Conservation (phyloP, 1,140 invertebrate species). For the Chlorops oryzae region DNA sequence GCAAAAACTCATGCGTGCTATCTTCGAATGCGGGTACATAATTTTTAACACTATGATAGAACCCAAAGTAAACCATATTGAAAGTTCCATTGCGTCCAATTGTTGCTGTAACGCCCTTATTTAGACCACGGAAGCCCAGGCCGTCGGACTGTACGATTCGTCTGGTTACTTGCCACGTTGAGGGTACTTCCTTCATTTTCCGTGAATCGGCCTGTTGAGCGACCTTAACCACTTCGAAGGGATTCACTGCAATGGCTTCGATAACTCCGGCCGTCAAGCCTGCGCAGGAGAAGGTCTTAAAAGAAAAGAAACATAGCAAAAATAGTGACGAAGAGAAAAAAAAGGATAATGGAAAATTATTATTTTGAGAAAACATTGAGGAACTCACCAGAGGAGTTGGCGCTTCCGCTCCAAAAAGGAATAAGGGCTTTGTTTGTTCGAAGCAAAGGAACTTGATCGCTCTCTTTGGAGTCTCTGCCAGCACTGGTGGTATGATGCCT, state of each 20-base stretch:
- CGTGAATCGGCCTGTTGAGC: conserved; percentile 66
- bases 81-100: conserved; percentile 81
- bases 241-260: conserved; percentile 85
- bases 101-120: conserved; percentile 84
- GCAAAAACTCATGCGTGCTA: conserved; percentile 58
- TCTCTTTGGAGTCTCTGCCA: conserved; percentile 91
- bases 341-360: neutral
- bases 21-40: conserved; percentile 65
- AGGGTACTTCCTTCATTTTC: conserved; percentile 54
- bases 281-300: conserved; percentile 78
- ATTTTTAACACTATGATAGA: conserved; percentile 86
- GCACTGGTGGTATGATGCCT: conserved; percentile 84
- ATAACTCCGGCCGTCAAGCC: conserved; percentile 80
- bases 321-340: conserved; percentile 2
- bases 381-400: conserved; percentile 65
- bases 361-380: neutral
- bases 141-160: conserved; percentile 70
- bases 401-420: conserved; percentile 65
- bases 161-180: conserved; percentile 70
- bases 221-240: conserved; percentile 93
- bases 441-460: conserved; percentile 91
- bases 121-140: conserved; percentile 70
- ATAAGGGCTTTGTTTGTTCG: conserved; percentile 84
- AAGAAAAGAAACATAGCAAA: conserved; percentile 12
- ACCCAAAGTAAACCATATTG: conserved; percentile 91